Evolutionary conservation across 2,113 vertebrate genomes (phyloP).

Genomic region (Empidonax traillii): DNA sequence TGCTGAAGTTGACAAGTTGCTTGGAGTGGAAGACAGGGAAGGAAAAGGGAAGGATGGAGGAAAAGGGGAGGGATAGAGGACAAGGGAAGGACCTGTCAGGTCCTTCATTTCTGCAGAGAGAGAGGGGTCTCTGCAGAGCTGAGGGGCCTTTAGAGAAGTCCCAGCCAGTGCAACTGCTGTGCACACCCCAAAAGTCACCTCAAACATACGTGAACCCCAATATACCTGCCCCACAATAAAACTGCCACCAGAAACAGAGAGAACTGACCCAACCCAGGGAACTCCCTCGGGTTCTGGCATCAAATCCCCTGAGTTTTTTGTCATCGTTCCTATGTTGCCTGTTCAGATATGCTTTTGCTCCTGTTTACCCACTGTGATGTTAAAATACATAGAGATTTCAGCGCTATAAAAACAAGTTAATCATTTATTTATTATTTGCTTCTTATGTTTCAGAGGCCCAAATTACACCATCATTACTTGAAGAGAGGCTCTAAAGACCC

Average conservation of each 20-base stretch:
- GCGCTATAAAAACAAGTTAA: not conserved
- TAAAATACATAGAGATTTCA: not conserved
- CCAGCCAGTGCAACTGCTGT: not conserved
- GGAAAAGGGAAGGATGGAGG: not conserved
- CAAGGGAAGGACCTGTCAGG: not conserved
- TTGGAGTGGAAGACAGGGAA: not conserved
- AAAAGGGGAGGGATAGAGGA: not conserved
- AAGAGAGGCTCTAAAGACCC: slow-evolving; percentile 28
- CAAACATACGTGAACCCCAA: not conserved
- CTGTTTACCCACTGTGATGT: not conserved
- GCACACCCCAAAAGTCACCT: not conserved
- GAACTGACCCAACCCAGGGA: not conserved
- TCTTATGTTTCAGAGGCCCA: not conserved
- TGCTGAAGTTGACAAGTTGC: not conserved
- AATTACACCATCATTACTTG: slow-evolving; percentile 22
- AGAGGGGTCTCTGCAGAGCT: not conserved
- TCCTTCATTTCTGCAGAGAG: accelerated
- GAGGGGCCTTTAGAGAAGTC: accelerated
- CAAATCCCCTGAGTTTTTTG: not conserved
- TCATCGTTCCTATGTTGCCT: not conserved
- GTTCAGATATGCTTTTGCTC: not conserved
- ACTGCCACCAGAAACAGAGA: not conserved
- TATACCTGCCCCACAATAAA: accelerated
- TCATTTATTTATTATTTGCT: slow-evolving; percentile 10
- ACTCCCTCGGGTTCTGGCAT: not conserved